Percentiles rank a stretch among this genome's conserved stretches.
phyloP scores from a whole-genome alignment of 2,797 vertebrate species.

The Arctocebus calabarensis region DNA sequence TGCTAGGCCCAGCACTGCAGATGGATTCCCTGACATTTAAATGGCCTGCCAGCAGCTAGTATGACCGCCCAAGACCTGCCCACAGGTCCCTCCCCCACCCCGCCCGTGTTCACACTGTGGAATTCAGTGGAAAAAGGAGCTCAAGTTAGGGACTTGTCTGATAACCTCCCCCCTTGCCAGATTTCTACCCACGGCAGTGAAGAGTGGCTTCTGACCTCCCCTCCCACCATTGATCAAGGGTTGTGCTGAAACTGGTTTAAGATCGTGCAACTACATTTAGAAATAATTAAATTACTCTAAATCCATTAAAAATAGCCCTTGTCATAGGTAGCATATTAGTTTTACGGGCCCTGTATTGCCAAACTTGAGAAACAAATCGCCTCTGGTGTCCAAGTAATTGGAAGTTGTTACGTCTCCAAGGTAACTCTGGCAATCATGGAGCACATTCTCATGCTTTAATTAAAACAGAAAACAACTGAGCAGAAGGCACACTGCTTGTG shows the following conservation, averaged over 20 bases:
- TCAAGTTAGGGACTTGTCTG: neutral
- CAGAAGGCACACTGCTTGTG: conserved; percentile 15
- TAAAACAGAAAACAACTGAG: conserved; percentile 61
- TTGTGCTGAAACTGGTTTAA: conserved; percentile 53
- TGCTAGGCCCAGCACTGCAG: neutral
- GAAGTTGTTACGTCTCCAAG: conserved; percentile 57
- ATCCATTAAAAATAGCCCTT: conserved; percentile 67
- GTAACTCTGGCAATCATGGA: conserved; percentile 49
- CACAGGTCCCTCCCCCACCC: neutral
- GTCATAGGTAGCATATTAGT: neutral
- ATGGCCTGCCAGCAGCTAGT: neutral
- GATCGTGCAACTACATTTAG: conserved; percentile 63
- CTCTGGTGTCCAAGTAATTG: conserved; percentile 62
- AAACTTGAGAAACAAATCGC: conserved; percentile 75
- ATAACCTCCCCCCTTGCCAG: neutral
- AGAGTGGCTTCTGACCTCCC: accelerated
- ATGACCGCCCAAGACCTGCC: neutral
- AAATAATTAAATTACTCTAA: conserved; percentile 81
- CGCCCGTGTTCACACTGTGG: neutral
- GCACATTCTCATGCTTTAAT: conserved; percentile 76
- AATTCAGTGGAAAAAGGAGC: neutral
- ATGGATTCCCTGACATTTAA: conserved; percentile 12
- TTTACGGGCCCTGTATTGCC: conserved; percentile 35
- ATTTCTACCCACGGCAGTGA: neutral
- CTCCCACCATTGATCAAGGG: conserved; percentile 62